A percentile compares a stretch with the other conserved stretches of the same genome.
phyloP scores from a whole-genome alignment of 2,888 invertebrate species.

The Drosophila robusta region DNA sequence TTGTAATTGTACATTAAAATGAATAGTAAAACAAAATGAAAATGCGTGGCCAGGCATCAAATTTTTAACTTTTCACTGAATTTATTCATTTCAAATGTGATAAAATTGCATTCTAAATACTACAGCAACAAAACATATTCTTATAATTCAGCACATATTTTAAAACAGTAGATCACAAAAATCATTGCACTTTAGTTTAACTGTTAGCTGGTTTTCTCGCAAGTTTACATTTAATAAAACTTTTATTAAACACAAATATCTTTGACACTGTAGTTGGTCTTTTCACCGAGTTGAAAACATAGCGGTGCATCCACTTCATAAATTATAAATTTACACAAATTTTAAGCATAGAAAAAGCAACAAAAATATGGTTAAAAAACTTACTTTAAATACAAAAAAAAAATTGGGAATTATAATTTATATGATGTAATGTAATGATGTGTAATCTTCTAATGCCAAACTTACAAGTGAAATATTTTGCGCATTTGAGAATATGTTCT shows the following conservation, averaged over 20 bases:
- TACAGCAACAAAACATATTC: conserved; percentile 27
- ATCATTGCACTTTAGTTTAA: conserved; percentile 37
- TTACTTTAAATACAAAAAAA: not conserved
- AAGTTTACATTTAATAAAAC: conserved; percentile 28
- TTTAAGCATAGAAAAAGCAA: not conserved
- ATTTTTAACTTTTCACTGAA: conserved; percentile 58
- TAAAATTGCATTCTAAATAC: conserved; percentile 33
- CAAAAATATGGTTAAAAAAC: not conserved
- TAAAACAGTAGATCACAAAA: conserved; percentile 23
- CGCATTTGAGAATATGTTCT: not conserved
- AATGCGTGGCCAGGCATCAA: conserved; percentile 86
- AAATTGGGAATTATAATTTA: not conserved
- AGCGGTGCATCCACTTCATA: conserved; percentile 33
- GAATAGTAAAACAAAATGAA: conserved; percentile 49
- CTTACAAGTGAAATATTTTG: not conserved
- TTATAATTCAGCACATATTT: conserved; percentile 37
- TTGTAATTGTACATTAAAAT: conserved; percentile 29
- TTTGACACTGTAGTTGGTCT: conserved; percentile 24
- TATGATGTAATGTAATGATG: too few species aligned
- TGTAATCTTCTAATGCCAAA: too few species aligned
- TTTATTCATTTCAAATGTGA: conserved; percentile 49
- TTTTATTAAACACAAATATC: conserved; percentile 21
- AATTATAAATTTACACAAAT: not conserved
- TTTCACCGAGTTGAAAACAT: not conserved
- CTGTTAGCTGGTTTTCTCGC: conserved; percentile 48